phyloP scores from a whole-genome alignment of 2,888 invertebrate species.

The Griposia aprilina region DNA sequence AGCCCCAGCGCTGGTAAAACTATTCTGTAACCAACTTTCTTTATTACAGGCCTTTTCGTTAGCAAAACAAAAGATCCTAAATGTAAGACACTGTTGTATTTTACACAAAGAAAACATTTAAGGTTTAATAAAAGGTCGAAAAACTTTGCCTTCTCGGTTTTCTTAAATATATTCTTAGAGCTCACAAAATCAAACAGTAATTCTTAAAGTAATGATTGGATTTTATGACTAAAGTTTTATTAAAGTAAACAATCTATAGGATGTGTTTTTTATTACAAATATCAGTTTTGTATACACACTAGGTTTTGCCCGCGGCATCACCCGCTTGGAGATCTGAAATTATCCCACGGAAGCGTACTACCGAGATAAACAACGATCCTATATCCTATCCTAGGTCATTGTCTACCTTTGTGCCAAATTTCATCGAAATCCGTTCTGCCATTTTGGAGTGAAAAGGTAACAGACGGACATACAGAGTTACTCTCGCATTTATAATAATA shows the following conservation, averaged over 20 bases:
- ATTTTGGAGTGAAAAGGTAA: background rate
- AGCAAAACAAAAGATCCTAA: slow-evolving; percentile 11
- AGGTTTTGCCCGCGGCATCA: background rate
- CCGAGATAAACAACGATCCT: background rate
- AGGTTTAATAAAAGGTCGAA: background rate
- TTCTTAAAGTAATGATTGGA: slow-evolving; percentile 1
- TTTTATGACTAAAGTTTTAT: slow-evolving; percentile 10
- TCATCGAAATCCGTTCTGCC: background rate
- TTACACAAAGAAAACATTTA: slow-evolving; percentile 16
- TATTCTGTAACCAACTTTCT: slow-evolving; percentile 16
- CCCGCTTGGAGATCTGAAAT: background rate
- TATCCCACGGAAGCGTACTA: background rate
- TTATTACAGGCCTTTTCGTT: slow-evolving; percentile 7
- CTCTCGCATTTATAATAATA: background rate
- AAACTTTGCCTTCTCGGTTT: background rate
- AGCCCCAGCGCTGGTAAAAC: background rate
- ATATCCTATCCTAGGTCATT: background rate
- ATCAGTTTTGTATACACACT: background rate
- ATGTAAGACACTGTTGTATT: slow-evolving; percentile 2
- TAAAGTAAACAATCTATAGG: slow-evolving; percentile 17
- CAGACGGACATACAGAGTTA: background rate
- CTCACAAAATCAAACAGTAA: slow-evolving; percentile 18
- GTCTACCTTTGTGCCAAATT: too few species aligned
- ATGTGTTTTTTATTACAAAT: background rate
- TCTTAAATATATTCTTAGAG: background rate